phyloP scores from a whole-genome alignment of 2,113 vertebrate species.

The Nycticryphes semicollaris region DNA sequence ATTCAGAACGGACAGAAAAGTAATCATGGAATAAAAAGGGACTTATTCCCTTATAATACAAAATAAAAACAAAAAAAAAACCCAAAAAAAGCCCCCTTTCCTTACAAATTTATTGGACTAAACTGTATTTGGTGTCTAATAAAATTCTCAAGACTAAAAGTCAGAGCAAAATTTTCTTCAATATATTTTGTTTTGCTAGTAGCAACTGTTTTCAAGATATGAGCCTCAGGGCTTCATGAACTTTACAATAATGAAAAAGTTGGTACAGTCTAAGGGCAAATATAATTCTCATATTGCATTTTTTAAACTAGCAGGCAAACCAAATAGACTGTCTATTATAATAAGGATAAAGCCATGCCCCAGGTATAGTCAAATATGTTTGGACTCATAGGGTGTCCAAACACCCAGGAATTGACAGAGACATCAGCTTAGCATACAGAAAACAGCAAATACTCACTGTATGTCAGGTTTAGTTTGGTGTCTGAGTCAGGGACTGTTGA shows the following conservation, averaged over 20 bases:
- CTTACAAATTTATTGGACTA: not conserved
- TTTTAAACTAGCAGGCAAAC: not conserved
- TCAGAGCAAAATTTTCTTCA: not conserved
- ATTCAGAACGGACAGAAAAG: not conserved
- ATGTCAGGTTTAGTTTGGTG: not conserved
- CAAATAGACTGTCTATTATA: not conserved
- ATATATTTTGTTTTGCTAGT: not conserved
- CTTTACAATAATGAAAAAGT: not conserved
- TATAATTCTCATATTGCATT: not conserved
- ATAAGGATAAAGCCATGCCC: not conserved
- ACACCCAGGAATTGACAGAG: not conserved
- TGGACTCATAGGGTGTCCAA: too few relatives aligned
- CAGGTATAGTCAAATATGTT: too few relatives aligned
- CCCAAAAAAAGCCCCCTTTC: fast-evolving
- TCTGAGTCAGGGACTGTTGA: not conserved
- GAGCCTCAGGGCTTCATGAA: not conserved
- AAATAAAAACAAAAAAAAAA: not conserved
- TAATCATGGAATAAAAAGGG: not conserved
- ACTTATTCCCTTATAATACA: not conserved
- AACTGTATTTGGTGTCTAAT: not conserved
- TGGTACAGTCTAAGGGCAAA: not conserved
- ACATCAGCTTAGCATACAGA: not conserved
- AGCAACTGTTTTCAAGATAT: not conserved
- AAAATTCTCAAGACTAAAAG: not conserved
- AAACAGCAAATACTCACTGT: not conserved